Evolutionary conservation across 2,797 vertebrate genomes (phyloP).

Genomic region (Tolypeutes matacus): DNA sequence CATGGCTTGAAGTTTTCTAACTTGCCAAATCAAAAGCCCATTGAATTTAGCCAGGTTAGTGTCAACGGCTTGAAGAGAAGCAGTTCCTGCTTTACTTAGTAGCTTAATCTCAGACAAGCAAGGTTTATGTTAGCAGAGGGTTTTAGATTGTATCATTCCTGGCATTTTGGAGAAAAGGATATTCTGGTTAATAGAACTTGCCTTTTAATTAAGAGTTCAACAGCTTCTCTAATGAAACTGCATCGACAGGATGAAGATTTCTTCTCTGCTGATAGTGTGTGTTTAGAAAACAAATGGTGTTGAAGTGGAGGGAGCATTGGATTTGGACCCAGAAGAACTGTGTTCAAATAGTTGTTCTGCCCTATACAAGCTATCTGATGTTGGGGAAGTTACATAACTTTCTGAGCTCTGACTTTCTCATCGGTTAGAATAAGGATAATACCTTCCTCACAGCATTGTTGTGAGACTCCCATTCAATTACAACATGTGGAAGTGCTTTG

Average conservation of each 20-base stretch:
- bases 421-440: slow-evolving; percentile 33
- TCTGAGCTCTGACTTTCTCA: slow-evolving; percentile 36
- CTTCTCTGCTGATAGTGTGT: no score
- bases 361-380: neutral
- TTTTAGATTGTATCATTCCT: neutral
- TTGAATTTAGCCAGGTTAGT: neutral
- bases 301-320: neutral
- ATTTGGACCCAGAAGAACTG: neutral
- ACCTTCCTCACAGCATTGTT: neutral
- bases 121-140: neutral
- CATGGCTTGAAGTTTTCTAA: neutral
- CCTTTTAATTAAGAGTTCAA: neutral
- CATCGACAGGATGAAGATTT: neutral
- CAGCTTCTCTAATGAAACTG: neutral
- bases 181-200: neutral
- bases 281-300: neutral
- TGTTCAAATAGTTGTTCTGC: neutral
- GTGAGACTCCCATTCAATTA: slow-evolving; percentile 43
- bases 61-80: neutral
- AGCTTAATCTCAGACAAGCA: neutral
- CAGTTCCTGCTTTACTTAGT: neutral
- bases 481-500: slow-evolving; percentile 27
- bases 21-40: neutral
- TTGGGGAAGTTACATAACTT: slow-evolving; percentile 20
- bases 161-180: neutral